Evolutionary conservation across 1,140 invertebrate genomes (phyloP).

Genomic region (Panagrolaimus sp.): DNA sequence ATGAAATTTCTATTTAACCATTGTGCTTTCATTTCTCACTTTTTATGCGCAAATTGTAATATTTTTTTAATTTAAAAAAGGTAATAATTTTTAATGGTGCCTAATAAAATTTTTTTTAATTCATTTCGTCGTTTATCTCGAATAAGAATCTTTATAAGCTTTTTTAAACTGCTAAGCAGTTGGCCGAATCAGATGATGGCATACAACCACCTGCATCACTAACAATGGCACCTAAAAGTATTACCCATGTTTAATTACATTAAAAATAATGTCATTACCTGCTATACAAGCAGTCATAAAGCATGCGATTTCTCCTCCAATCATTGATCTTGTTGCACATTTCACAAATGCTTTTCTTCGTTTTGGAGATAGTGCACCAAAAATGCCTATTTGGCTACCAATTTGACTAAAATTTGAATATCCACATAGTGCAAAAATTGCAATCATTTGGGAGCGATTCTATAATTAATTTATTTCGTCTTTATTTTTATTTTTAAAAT

Average conservation of each 20-base stretch:
- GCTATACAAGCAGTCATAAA: constrained; percentile 84
- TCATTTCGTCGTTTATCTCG: no score
- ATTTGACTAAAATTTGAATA: constrained; percentile 84
- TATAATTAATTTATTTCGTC: constrained; percentile 57
- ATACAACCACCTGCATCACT: background rate
- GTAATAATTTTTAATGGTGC: constrained; percentile 6
- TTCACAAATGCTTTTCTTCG: constrained; percentile 67
- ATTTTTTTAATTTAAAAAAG: background rate
- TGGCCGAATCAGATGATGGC: background rate
- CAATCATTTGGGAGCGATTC: constrained; percentile 71
- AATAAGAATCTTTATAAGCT: background rate
- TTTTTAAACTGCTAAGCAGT: constrained; percentile 2
- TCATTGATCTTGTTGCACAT: constrained; percentile 72
- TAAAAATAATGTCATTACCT: constrained; percentile 62
- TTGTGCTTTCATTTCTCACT: no score
- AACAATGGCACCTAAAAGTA: constrained; percentile 8
- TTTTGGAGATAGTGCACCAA: constrained; percentile 72
- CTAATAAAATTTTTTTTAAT: no score
- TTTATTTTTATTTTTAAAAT: background rate
- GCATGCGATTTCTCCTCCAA: constrained; percentile 75
- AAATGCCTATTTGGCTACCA: constrained; percentile 74
- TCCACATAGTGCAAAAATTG: constrained; percentile 84
- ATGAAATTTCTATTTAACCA: background rate
- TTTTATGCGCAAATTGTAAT: background rate
- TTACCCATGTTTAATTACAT: background rate